Conservation (phyloP, 2,888 invertebrate genomes). For the Ophion ventricosus region DNA sequence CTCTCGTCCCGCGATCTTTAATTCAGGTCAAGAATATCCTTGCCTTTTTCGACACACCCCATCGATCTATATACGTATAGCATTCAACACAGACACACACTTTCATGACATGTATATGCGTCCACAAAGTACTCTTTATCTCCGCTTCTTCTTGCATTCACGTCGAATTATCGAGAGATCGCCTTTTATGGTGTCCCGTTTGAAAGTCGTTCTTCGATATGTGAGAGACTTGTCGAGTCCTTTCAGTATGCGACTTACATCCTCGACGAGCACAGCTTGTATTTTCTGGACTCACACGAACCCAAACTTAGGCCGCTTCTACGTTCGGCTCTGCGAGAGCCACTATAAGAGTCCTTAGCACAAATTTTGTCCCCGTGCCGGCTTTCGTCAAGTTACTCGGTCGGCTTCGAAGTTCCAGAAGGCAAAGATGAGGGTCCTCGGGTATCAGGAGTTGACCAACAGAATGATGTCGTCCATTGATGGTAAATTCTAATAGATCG, state of each 20-base stretch:
- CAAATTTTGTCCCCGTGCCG: neutral
- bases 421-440: constrained; percentile 86
- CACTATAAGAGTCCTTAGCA: neutral
- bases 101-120: neutral
- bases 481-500: constrained; percentile 85
- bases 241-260: constrained; percentile 15
- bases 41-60: constrained; percentile 80
- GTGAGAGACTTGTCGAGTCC: neutral
- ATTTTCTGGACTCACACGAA: neutral
- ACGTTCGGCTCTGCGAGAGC: neutral
- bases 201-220: constrained; percentile 44
- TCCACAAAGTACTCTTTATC: constrained; percentile 14
- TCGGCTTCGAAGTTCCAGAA: neutral
- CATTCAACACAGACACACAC: neutral
- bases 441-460: constrained; percentile 89
- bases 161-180: constrained; percentile 51
- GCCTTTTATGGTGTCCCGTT: constrained; percentile 64
- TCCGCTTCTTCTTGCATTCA: constrained; percentile 21
- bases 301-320: neutral
- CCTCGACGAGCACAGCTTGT: neutral
- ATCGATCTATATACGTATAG: constrained; percentile 23
- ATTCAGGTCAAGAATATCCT: constrained; percentile 82
- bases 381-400: neutral
- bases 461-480: constrained; percentile 90
- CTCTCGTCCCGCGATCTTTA: constrained; percentile 70